Conservation (phyloP, 2,113 vertebrate species). For the Scophthalmus maximus region DNA sequence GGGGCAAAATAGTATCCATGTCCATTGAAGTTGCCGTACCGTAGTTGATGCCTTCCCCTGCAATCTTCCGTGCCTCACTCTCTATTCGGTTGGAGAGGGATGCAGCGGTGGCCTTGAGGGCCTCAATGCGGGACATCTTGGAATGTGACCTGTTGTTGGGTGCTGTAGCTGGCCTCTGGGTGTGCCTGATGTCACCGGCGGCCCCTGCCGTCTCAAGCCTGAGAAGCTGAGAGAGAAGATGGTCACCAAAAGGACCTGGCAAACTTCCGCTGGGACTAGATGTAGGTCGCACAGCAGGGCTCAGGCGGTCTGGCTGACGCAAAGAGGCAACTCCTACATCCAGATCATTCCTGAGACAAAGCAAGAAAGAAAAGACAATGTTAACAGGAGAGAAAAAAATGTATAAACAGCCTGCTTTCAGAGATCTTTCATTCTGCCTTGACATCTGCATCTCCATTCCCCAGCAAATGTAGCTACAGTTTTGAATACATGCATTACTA, state of each 20-base stretch:
- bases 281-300: slow-evolving; percentile 67
- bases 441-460: background rate
- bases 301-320: slow-evolving; percentile 81
- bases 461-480: background rate
- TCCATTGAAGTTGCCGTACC: slow-evolving; percentile 79
- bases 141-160: slow-evolving; percentile 72
- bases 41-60: slow-evolving; percentile 85
- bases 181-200: slow-evolving; percentile 66
- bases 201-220: slow-evolving; percentile 77
- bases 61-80: slow-evolving; percentile 91
- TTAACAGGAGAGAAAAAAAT: background rate
- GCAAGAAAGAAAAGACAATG: background rate
- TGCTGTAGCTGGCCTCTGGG: slow-evolving; percentile 56
- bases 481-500: background rate
- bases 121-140: slow-evolving; percentile 90
- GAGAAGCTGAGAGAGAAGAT: slow-evolving; percentile 86
- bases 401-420: background rate
- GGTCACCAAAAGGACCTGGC: slow-evolving; percentile 69
- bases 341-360: slow-evolving; percentile 83
- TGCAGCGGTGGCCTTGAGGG: slow-evolving; percentile 92
- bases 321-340: slow-evolving; percentile 78
- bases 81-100: slow-evolving; percentile 94
- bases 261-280: slow-evolving; percentile 38
- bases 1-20: slow-evolving; percentile 38
- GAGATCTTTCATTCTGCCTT: background rate